phyloP scores from a whole-genome alignment of 2,797 vertebrate genomes.

The Manis pentadactyla region DNA sequence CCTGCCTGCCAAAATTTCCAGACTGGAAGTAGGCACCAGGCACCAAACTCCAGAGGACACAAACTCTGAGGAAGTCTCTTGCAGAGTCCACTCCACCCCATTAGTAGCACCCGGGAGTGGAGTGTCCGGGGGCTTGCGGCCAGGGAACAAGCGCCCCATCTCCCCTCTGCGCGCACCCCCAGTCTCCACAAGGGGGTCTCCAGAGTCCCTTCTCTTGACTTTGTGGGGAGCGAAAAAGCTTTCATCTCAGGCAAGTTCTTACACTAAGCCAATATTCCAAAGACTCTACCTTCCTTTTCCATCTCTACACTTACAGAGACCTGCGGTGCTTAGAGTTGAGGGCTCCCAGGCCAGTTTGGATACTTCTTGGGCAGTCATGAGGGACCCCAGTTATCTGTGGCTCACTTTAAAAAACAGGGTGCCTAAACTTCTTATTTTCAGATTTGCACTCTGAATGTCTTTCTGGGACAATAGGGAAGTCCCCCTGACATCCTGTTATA shows the following conservation, averaged over 20 bases:
- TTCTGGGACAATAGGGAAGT: not conserved
- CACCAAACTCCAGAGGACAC: not conserved
- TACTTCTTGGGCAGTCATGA: not conserved
- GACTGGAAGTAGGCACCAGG: not conserved
- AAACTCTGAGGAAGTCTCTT: not conserved
- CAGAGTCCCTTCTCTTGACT: not conserved
- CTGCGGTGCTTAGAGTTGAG: not conserved
- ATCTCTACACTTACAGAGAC: not conserved
- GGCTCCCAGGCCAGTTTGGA: not conserved
- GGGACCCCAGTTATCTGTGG: not conserved
- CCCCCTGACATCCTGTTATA: not conserved
- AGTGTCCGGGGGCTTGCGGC: not conserved
- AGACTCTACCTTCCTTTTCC: not conserved
- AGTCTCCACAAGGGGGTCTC: not conserved
- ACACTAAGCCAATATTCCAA: not conserved
- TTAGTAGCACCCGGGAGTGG: not conserved
- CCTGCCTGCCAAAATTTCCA: not conserved
- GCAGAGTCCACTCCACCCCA: not conserved
- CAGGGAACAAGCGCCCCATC: not conserved
- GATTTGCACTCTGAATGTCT: not conserved
- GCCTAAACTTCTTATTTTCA: not conserved
- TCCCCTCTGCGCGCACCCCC: not conserved
- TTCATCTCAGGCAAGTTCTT: not conserved
- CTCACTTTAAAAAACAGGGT: not conserved
- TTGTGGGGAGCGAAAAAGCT: not conserved